Evolutionary conservation across 2,797 vertebrate genomes (phyloP), one percentile per base, ranked within the genome.

Genomic region (Agapornis canus): DNA sequence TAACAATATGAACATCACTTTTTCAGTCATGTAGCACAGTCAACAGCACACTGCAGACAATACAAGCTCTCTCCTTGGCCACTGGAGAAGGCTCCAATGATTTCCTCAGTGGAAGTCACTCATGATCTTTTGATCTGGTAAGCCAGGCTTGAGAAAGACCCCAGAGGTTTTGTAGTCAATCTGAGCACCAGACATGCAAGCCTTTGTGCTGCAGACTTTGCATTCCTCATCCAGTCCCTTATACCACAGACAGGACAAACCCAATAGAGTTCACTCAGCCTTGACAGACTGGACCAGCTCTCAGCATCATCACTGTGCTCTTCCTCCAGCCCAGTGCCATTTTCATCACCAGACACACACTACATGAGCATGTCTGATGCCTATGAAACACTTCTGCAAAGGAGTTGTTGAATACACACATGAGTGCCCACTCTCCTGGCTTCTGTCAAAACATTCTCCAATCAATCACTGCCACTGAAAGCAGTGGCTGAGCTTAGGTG

Each of bases 81-180:
- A 1, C n/a, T 83, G 49, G 9, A 71, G 42, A 91, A 87, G 32
- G 29, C 15, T 75, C 21, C 57, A 65, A 6, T 22, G 7, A 65
- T 51, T 54, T 5, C n/a, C 12, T 59, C 1, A 1, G 12, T 59
- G 43, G 23, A 65, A 82, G 23, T 2, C 3, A 0, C 52, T 73
- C 15, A 10, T 57, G 31, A 39, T 21, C 48, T 64, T 59, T 79
- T 2, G 0, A 20, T 59, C 49, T 43, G 7, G 12, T 45, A 27
- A n/a, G 8, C 6, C 6, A 4, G 32, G 11, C 16, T 47, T 79
- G 20, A 82, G 54, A 51, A 10, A 81, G 17, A 59, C 4, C 2
- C 5, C 19, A 31, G 42, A 82, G 70, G 61, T 27, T 59, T 40
- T 69, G 13, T 10, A 78, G 49, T 8, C 52, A 56, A 13, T 51